Conservation (phyloP, 2,797 vertebrate species). For the Mallotus villosus region DNA sequence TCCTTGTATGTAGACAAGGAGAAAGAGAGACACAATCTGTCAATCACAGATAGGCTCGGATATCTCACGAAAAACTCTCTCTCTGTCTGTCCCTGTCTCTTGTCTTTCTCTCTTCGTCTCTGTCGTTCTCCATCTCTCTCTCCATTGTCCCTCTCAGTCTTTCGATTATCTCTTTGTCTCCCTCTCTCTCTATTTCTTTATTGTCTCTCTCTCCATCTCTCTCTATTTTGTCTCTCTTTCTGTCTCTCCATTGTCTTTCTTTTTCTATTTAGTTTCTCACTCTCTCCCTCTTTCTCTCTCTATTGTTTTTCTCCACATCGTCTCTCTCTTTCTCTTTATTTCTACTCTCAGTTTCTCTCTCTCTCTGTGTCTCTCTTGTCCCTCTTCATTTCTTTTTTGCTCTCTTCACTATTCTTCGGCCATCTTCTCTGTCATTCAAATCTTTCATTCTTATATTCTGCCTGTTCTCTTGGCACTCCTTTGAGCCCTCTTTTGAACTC, state of each 20-base stretch:
- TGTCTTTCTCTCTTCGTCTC: no score
- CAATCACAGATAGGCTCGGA: slow-evolving; percentile 69
- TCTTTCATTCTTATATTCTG: neutral
- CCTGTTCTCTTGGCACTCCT: no score
- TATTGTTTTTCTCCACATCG: neutral
- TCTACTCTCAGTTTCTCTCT: neutral
- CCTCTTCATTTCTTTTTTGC: no score
- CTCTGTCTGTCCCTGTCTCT: slow-evolving; percentile 34
- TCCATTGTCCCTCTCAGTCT: neutral
- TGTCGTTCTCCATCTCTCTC: neutral
- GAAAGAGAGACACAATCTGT: slow-evolving; percentile 67
- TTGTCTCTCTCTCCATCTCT: slow-evolving; percentile 44
- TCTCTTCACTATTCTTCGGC: neutral
- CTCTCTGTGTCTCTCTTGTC: neutral
- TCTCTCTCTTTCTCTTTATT: neutral
- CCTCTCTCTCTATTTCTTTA: neutral
- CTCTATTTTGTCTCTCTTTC: neutral
- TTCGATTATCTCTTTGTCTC: slow-evolving; percentile 24
- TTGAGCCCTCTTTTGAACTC: neutral
- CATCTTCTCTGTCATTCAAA: neutral
- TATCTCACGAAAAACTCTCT: slow-evolving; percentile 42
- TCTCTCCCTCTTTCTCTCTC: neutral
- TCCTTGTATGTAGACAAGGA: slow-evolving; percentile 61
- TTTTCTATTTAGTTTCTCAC: neutral
- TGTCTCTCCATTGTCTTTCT: neutral